A percentile compares a stretch with the other conserved stretches of the same genome.
Conservation (phyloP, 2,888 invertebrate genomes). For the Nymphalis polychloros region DNA sequence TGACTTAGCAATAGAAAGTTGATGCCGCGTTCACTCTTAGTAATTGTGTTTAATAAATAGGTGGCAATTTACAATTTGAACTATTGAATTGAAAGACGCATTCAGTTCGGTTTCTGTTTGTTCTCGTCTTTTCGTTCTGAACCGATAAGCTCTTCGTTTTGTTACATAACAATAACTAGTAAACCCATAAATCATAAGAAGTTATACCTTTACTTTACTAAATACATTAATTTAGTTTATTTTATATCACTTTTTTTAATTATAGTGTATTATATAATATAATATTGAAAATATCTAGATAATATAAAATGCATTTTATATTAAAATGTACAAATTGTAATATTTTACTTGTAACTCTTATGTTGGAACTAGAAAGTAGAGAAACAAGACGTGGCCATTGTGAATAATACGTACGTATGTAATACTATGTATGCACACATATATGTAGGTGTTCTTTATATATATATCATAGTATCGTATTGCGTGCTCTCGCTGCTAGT, state of each 20-base stretch:
- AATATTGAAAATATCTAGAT: neutral
- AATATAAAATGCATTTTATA: neutral
- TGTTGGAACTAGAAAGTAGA: slow-evolving; percentile 39
- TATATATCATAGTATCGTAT: slow-evolving; percentile 7
- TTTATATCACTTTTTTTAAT: too few species aligned
- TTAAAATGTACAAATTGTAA: neutral
- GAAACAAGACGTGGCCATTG: slow-evolving; percentile 37
- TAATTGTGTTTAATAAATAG: slow-evolving; percentile 23
- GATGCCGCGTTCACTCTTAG: slow-evolving; percentile 36
- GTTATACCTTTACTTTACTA: too few species aligned
- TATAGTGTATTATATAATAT: too few species aligned
- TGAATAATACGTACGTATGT: slow-evolving; percentile 29
- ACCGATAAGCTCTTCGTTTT: neutral
- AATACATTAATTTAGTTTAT: too few species aligned
- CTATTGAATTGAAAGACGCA: slow-evolving; percentile 3
- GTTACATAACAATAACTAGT: neutral
- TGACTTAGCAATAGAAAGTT: slow-evolving; percentile 50
- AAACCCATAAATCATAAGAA: too few species aligned
- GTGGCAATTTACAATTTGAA: slow-evolving; percentile 13
- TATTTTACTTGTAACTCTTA: slow-evolving; percentile 5
- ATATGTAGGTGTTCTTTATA: slow-evolving; percentile 23
- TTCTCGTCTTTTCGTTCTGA: neutral
- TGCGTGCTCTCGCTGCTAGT: slow-evolving; percentile 10
- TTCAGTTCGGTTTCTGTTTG: neutral
- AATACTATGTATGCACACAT: neutral